Percentiles rank a stretch among this genome's conserved stretches.
Conservation (phyloP, 2,113 vertebrate genomes). For the Gorsachius goisagi region DNA sequence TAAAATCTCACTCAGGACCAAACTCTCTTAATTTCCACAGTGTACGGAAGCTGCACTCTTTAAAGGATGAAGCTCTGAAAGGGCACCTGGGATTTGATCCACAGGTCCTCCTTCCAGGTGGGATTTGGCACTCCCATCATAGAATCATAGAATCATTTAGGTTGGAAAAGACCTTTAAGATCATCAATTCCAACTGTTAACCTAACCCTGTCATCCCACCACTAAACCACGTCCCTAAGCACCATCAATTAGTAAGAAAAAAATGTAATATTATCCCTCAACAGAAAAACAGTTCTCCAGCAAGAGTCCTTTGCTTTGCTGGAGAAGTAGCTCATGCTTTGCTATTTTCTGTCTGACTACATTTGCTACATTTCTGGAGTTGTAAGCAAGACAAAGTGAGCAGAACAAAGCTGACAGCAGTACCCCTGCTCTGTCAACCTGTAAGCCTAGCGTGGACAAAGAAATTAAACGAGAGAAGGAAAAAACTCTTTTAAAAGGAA, state of each 20-base stretch:
- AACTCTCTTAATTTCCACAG: fast-evolving
- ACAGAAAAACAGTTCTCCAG: neutral
- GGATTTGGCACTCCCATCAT: neutral
- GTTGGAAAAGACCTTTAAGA: too few relatives aligned
- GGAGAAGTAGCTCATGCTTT: neutral
- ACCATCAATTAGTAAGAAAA: neutral
- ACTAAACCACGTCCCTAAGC: too few relatives aligned
- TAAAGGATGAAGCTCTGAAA: neutral
- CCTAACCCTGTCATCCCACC: too few relatives aligned
- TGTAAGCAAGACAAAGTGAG: neutral
- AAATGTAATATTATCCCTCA: neutral
- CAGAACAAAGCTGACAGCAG: neutral
- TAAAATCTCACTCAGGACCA: neutral
- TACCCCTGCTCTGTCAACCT: neutral
- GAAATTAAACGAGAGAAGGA: neutral
- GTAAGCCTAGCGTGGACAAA: neutral
- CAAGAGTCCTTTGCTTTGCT: neutral
- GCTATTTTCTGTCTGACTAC: neutral
- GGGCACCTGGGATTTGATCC: neutral
- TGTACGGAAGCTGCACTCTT: neutral
- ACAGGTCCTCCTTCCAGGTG: neutral
- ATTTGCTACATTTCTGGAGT: neutral
- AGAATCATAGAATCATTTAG: too few relatives aligned
- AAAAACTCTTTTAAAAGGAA: neutral
- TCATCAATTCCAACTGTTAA: too few relatives aligned